Base-by-base conservation (phyloP, 2,797 vertebrate genomes). In the Ctenopoma kingsleyae region DNA sequence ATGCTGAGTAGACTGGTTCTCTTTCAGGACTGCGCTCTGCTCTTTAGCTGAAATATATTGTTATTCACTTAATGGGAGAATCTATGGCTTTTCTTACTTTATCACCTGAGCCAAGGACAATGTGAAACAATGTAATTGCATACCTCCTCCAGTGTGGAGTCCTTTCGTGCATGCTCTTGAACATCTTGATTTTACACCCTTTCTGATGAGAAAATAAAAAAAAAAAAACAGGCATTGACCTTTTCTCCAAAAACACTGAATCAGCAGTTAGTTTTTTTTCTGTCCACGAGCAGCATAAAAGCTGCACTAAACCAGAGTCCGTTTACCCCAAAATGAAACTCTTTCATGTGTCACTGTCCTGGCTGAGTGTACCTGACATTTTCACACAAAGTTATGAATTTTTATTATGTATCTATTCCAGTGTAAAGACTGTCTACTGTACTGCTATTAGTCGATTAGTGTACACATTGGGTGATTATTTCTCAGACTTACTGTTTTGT, bases 1-100 rank as follows among this genome's bases (percentile, higher is more conserved):
- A 74, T 88, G 77, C 86, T 85, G 80, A 82, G 49, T 64, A 57
- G 77, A 72, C 76, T 67, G n/a, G 8, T 69, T 67, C 46, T 76
- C 36, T 61, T 56, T 76, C 51, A 72, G 58, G 44, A 47, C 58
- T 17, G 43, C 7, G 7, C 52, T 67, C 22, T 62, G 38, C 49
- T 81, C 51, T 51, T 55, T 76, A 60, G 47, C 74, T 78, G 44
- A 41, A 63, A 71, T 20, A 49, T n/a, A 53, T 60, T 54, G 9
- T 68, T 64, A 63, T 56, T 80, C 36, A 30, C 41, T 62, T 65
- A 74, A 82, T 67, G 52, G 56, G 36, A 56, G 62, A 69, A 75
- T 74, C 54, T 80, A 61, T 46, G 54, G 54, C 35, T 9, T 65
- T 54, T 52, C 30, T 67, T 19, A n/a, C 35, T 61, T 64, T 48